These are phyloP conservation scores for Drosophila antonietae DNA, from an alignment of 2,888 invertebrate genomes.

Conservation along the genomic window DNA sequence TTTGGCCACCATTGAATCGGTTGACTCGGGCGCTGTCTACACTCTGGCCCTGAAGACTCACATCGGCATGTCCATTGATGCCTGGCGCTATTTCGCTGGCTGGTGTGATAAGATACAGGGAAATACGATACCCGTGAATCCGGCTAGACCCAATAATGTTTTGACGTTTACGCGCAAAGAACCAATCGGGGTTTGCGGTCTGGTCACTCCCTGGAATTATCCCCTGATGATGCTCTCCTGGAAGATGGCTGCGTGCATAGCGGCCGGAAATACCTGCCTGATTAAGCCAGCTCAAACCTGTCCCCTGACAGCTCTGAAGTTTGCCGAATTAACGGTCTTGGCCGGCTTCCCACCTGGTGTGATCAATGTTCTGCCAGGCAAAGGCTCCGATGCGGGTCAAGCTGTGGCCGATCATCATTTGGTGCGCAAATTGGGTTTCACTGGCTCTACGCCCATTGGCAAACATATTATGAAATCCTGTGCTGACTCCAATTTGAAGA, in stretches of 20 bases:
- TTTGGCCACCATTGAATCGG: conserved; percentile 95
- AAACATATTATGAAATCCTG: conserved; percentile 95
- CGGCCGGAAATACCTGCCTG: conserved; percentile 98
- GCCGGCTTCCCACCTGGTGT: conserved; percentile 99
- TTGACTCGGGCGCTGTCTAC: conserved; percentile 98
- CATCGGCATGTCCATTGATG: conserved; percentile 98
- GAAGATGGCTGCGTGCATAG: conserved; percentile 99
- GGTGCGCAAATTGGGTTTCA: conserved; percentile 97
- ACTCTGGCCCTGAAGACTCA: conserved; percentile 98
- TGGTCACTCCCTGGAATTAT: conserved; percentile 99
- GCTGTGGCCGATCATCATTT: conserved; percentile 94
- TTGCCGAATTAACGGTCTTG: conserved; percentile 94
- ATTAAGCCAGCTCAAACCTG: conserved; percentile 97
- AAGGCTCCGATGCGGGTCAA: conserved; percentile 92
- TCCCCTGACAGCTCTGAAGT: conserved; percentile 96
- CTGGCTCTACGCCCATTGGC: conserved; percentile 97
- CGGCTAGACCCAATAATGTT: conserved; percentile 96
- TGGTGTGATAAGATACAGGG: conserved; percentile 99
- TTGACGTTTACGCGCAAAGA: conserved; percentile 94
- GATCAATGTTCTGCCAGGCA: conserved; percentile 95
- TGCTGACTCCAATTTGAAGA: conserved; percentile 96
- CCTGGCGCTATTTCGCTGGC: conserved; percentile 98
- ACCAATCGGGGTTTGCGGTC: conserved; percentile 96
- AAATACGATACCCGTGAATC: conserved; percentile 94
- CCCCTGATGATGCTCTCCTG: conserved; percentile 99